Evolutionary conservation across 2,797 vertebrate genomes (phyloP).

Genomic region (Macrochelys suwanniensis): DNA sequence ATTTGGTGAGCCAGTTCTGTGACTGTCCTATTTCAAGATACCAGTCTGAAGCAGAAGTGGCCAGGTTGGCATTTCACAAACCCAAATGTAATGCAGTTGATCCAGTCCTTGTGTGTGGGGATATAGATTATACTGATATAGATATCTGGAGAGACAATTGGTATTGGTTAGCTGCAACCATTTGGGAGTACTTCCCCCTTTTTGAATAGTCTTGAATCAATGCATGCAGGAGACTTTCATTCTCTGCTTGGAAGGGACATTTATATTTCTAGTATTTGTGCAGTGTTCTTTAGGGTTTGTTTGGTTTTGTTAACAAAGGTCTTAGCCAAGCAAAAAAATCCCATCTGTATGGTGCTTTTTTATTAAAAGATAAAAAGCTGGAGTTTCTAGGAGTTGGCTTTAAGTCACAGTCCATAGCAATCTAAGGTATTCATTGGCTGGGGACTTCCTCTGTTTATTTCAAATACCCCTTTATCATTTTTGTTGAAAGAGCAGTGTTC

Average conservation of each 20-base stretch:
- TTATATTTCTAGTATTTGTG: conserved; percentile 38
- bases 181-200: background rate
- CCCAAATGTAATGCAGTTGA: background rate
- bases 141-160: background rate
- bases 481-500: conserved; percentile 75
- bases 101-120: background rate
- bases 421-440: conserved; percentile 71
- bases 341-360: conserved; percentile 75
- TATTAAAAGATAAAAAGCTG: conserved; percentile 79
- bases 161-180: background rate
- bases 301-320: conserved; percentile 53
- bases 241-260: conserved; percentile 33
- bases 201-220: background rate
- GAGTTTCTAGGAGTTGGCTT: conserved; percentile 77
- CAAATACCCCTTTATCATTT: conserved; percentile 76
- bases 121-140: background rate
- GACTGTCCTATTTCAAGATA: conserved; percentile 4
- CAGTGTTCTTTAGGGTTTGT: conserved; percentile 7
- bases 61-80: background rate
- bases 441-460: conserved; percentile 79
- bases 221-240: background rate
- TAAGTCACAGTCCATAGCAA: conserved; percentile 75
- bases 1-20: conserved; percentile 45
- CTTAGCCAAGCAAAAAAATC: conserved; percentile 58
- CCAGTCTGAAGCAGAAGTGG: conserved; percentile 29